Conservation (phyloP, 2,797 vertebrate species). For the Esox lucius region DNA sequence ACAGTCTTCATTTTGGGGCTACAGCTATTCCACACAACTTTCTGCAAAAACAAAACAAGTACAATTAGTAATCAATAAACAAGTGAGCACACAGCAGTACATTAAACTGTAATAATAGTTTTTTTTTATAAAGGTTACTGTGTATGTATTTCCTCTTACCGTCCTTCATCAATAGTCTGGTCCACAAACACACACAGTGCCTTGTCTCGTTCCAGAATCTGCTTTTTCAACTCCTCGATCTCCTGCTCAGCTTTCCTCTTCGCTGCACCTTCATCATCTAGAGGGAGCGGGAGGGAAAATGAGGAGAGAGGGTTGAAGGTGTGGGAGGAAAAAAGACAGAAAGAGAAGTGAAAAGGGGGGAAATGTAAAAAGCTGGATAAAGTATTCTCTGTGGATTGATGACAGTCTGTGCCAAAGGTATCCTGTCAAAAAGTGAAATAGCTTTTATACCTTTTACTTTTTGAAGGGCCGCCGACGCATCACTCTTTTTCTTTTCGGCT, state of each 20-base stretch:
- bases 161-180: slow-evolving; percentile 47
- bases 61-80: neutral
- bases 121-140: neutral
- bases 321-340: neutral
- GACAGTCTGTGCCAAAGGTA: neutral
- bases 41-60: slow-evolving; percentile 47
- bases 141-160: slow-evolving; percentile 55
- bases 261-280: slow-evolving; percentile 49
- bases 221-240: slow-evolving; percentile 55
- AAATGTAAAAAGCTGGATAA: neutral
- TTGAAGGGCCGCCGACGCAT: neutral
- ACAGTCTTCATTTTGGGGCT: slow-evolving; percentile 24
- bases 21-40: slow-evolving; percentile 50
- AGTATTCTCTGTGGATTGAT: neutral
- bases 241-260: slow-evolving; percentile 45
- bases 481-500: slow-evolving; percentile 31
- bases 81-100: neutral
- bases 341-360: neutral
- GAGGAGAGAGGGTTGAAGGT: neutral
- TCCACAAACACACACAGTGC: slow-evolving; percentile 68
- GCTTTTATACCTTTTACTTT: slow-evolving; percentile 59
- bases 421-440: neutral
- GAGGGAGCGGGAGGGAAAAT: neutral
- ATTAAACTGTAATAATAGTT: neutral
- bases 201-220: slow-evolving; percentile 65